Percentiles rank a stretch among this genome's conserved stretches.
These are phyloP conservation scores for Urophycis tenuis DNA, from an alignment of 2,797 vertebrate genomes.

Conservation along the genomic window DNA sequence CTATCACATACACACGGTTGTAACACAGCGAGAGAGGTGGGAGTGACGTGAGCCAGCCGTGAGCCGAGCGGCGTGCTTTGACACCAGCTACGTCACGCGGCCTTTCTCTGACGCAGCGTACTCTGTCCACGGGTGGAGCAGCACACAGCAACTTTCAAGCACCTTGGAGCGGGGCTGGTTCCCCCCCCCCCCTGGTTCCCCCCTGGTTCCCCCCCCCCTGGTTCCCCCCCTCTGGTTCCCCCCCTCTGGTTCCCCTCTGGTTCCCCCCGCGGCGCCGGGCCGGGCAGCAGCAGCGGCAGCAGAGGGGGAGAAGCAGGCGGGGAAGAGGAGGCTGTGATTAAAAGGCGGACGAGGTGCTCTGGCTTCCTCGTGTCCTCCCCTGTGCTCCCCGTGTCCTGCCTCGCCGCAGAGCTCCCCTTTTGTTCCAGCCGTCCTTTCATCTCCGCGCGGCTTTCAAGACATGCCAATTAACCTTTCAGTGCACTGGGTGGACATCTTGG, in stretches of 20 bases:
- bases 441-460: constrained; percentile 68
- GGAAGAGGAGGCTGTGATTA: constrained; percentile 48
- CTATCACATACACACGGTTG: too few species aligned
- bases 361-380: constrained; percentile 68
- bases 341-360: constrained; percentile 42
- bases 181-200: too few species aligned
- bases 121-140: background rate
- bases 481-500: constrained; percentile 63
- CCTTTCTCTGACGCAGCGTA: background rate
- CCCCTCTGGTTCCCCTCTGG: constrained; percentile 35
- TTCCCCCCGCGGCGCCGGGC: constrained; percentile 32
- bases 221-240: too few species aligned
- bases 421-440: constrained; percentile 71
- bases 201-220: too few species aligned
- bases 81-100: too few species aligned
- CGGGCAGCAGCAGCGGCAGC: too few species aligned
- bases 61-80: too few species aligned
- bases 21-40: too few species aligned
- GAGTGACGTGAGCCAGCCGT: too few species aligned
- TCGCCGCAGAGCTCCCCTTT: constrained; percentile 52
- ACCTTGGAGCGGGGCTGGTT: background rate
- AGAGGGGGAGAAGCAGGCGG: background rate
- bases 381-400: background rate
- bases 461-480: constrained; percentile 78
- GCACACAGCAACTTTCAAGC: background rate